phyloP scores from a whole-genome alignment of 30 jellyfish, hydroid and myxozoan species.

The Chrysaora quinquecirrha region DNA sequence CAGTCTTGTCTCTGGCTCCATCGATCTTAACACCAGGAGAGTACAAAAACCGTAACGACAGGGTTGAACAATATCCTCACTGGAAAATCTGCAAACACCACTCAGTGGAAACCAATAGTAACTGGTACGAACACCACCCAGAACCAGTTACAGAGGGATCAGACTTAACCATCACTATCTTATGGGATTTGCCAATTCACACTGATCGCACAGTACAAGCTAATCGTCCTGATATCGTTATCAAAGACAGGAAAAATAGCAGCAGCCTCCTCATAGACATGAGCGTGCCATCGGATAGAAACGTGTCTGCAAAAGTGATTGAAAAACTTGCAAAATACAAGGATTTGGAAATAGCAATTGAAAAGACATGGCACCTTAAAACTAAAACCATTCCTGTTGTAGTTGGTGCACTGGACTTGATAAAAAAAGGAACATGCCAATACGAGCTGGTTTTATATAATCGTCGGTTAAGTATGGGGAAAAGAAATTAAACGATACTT shows the following conservation, averaged over 20 bases:
- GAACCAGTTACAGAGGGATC: constrained; percentile 26
- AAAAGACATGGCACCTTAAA: constrained; percentile 36
- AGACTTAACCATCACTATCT: constrained; percentile 17
- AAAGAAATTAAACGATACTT: too few species aligned
- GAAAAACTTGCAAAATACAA: too few species aligned
- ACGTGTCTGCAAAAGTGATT: constrained; percentile 29
- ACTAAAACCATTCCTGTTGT: neutral
- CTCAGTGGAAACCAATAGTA: neutral
- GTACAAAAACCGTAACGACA: constrained; percentile 7
- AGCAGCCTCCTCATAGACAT: constrained; percentile 10
- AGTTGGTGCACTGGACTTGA: constrained; percentile 1
- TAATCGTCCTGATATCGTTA: constrained; percentile 50
- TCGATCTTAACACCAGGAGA: constrained; percentile 27
- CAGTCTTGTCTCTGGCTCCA: constrained; percentile 38
- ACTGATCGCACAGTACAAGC: constrained; percentile 39
- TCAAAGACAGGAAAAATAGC: constrained; percentile 13
- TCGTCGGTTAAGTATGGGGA: too few species aligned
- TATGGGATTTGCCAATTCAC: constrained; percentile 48
- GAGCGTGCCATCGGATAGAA: constrained; percentile 39
- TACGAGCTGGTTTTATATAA: too few species aligned
- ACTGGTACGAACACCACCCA: constrained; percentile 56
- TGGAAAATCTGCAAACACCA: constrained; percentile 27
- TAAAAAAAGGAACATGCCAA: neutral
- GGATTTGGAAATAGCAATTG: constrained; percentile 21
- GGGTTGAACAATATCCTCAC: constrained; percentile 49